These are phyloP conservation scores for Megalurothrips usitatus DNA, from an alignment of 2,888 invertebrate genomes.

Conservation along the genomic window DNA sequence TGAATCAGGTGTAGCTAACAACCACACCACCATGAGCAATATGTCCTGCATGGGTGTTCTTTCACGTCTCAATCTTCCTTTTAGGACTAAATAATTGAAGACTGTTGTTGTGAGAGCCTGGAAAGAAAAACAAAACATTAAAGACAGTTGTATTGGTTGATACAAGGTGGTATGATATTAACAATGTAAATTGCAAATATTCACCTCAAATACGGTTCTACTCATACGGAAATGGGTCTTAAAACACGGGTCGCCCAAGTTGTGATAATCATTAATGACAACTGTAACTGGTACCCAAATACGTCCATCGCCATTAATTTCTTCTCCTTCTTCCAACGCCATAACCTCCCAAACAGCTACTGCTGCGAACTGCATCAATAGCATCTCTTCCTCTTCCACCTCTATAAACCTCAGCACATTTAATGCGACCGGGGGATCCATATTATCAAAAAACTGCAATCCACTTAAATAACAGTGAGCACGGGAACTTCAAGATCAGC, in stretches of 20 bases:
- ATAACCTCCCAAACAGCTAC: slow-evolving; percentile 18
- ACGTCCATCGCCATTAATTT: not conserved
- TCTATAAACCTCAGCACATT: slow-evolving; percentile 10
- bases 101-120: not conserved
- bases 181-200: not conserved
- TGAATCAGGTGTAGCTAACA: not conserved
- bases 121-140: not conserved
- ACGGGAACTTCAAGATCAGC: no score
- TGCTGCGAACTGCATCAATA: slow-evolving; percentile 14
- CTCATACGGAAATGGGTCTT: not conserved
- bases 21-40: not conserved
- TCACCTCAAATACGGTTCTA: not conserved
- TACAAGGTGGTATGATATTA: not conserved
- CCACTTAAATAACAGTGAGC: not conserved
- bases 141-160: not conserved
- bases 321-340: slow-evolving; percentile 9
- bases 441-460: not conserved
- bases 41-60: not conserved
- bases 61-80: not conserved
- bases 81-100: not conserved
- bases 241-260: not conserved
- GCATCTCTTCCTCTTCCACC: not conserved
- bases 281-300: not conserved
- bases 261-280: not conserved
- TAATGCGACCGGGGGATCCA: slow-evolving; percentile 6